Evolutionary conservation across 2,888 invertebrate genomes (phyloP).

Genomic region (Nematopogon swammerdamellus): DNA sequence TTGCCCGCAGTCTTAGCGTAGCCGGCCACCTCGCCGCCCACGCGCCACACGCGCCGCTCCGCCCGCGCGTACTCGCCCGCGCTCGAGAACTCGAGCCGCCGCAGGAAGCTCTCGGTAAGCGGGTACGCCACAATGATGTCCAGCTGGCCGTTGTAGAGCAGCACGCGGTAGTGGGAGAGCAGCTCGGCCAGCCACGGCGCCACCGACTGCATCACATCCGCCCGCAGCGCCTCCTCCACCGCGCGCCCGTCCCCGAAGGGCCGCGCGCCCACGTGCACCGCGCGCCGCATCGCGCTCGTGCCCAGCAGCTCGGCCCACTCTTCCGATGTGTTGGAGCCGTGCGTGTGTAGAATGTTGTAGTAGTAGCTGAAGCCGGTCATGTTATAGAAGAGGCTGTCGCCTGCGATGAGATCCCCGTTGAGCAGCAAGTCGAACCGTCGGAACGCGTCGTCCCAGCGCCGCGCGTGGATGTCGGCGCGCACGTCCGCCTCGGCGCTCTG

Average conservation of each 20-base stretch:
- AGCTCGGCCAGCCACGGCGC: slow-evolving; percentile 69
- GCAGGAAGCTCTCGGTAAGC: slow-evolving; percentile 74
- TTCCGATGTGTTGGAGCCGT: slow-evolving; percentile 45
- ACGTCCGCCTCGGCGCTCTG: slow-evolving; percentile 58
- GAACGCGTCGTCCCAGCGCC: slow-evolving; percentile 68
- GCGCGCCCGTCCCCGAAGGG: slow-evolving; percentile 61
- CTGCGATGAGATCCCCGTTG: slow-evolving; percentile 62
- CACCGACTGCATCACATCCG: slow-evolving; percentile 80
- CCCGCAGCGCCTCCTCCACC: slow-evolving; percentile 69
- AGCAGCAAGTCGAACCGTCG: slow-evolving; percentile 68
- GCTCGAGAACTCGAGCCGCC: slow-evolving; percentile 65
- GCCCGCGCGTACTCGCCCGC: slow-evolving; percentile 64
- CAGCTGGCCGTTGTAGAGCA: slow-evolving; percentile 87
- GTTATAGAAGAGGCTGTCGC: slow-evolving; percentile 65
- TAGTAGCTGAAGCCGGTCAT: slow-evolving; percentile 74
- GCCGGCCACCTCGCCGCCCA: slow-evolving; percentile 67
- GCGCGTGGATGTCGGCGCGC: slow-evolving; percentile 56
- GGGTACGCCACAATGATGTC: slow-evolving; percentile 92
- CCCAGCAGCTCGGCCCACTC: slow-evolving; percentile 63
- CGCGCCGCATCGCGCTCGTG: slow-evolving; percentile 58
- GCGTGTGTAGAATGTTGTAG: slow-evolving; percentile 67
- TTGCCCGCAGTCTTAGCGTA: slow-evolving; percentile 71
- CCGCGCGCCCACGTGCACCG: slow-evolving; percentile 82
- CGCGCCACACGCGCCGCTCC: slow-evolving; percentile 65
- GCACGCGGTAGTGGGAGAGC: slow-evolving; percentile 63